Base-by-base conservation (phyloP, 2,888 invertebrate genomes). In the Napeogenes sylphis region DNA sequence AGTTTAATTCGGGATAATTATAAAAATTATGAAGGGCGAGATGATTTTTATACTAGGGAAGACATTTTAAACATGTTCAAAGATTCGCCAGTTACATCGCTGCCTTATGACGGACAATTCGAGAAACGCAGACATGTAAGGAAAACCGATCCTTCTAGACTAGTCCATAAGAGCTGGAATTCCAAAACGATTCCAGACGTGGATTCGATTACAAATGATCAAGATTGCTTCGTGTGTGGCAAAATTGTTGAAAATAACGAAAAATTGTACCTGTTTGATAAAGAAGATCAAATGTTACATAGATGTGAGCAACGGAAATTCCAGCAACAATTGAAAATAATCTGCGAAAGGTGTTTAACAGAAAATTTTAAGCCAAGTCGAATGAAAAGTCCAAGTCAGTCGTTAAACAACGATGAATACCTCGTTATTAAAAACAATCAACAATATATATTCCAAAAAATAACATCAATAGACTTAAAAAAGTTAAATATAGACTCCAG, bases 51-150 rank as follows among this genome's bases (percentile, higher is more conserved):
- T 14, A 87, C 88, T 0, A 74, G 90, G 13, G 90, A 90, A 54
- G 87, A 89, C 56, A 79, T 90, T 38, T 68, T 90, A 13, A 87
- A 90, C 67, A 85, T 90, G 85, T 86, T 90, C 33, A 90, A 90
- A 74, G 86, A 90, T 73, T 82, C 89, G 0, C 91, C 91, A 0
- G 84, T 90, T 2, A 81, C 83, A 0, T 79, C 85, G 2, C 62
- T 84, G n/a, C 85, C 86, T 2, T 84, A 81, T 60, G 74, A 75
- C 10, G 84, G 83, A 45, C 76, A 80, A 56, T 73, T 62, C 4
- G 83, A 82, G 38, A 88, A 87, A 66, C 74, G 87, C 12, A 79
- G 80, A 38, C 87, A 90, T 72, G 83, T 84, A 0, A 75, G 90
- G 12, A 90, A 90, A 72, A 85, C 83, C 5, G 88, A 90, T 67